Conservation (phyloP, 2,888 invertebrate genomes). For the Octodonta nipae region DNA sequence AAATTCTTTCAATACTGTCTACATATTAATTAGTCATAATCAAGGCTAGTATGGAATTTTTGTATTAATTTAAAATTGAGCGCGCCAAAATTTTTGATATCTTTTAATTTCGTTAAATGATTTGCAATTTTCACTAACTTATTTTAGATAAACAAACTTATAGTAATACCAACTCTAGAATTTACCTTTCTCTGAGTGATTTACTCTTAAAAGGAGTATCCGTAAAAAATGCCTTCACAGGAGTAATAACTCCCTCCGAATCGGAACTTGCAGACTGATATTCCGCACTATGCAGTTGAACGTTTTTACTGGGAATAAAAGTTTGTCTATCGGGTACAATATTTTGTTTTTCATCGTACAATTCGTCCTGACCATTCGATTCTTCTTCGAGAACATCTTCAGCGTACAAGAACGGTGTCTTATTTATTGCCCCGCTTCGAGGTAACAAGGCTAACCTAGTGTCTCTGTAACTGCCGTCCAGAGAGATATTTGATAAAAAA, state of each 20-base stretch:
- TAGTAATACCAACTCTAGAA: too few relatives aligned
- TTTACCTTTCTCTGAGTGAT: constrained; percentile 47
- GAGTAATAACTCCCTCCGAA: constrained; percentile 56
- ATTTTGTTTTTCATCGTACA: constrained; percentile 23
- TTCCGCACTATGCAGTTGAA: not conserved
- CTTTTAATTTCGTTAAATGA: too few relatives aligned
- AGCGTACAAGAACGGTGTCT: constrained; percentile 18
- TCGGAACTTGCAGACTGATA: constrained; percentile 38
- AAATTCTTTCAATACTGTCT: too few relatives aligned
- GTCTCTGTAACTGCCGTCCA: constrained; percentile 78
- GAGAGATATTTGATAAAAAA: constrained; percentile 87
- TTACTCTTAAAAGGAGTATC: constrained; percentile 25
- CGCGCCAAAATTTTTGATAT: too few relatives aligned
- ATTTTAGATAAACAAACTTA: too few relatives aligned
- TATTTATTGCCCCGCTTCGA: constrained; percentile 32
- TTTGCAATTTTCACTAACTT: too few relatives aligned
- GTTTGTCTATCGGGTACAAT: not conserved
- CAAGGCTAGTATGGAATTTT: too few relatives aligned
- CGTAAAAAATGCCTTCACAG: constrained; percentile 41
- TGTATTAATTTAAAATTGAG: too few relatives aligned
- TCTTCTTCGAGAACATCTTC: constrained; percentile 27
- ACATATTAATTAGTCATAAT: too few relatives aligned
- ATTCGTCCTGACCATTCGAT: constrained; percentile 32
- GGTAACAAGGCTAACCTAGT: constrained; percentile 44
- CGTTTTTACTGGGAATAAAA: not conserved